phyloP scores from a whole-genome alignment of 2,797 vertebrate genomes.

The Macrochelys suwanniensis region DNA sequence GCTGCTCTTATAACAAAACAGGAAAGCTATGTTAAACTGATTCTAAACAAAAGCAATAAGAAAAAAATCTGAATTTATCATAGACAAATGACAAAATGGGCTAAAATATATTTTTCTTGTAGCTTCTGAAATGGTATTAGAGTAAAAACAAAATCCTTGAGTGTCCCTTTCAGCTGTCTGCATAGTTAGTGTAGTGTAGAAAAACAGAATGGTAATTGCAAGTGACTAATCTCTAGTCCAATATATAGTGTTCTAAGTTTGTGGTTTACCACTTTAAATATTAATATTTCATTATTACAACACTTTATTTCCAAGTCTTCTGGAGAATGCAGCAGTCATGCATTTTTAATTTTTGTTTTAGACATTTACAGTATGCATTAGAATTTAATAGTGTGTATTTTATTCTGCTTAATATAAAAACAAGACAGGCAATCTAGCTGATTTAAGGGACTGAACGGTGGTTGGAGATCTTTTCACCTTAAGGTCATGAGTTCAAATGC shows the following conservation, averaged over 20 bases:
- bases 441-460: neutral
- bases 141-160: neutral
- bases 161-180: neutral
- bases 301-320: constrained; percentile 34
- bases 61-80: neutral
- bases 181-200: neutral
- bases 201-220: neutral
- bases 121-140: neutral
- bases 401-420: neutral
- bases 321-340: constrained; percentile 13
- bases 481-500: accelerated
- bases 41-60: neutral
- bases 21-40: neutral
- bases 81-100: neutral
- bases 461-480: neutral
- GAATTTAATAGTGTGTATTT: accelerated
- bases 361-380: accelerated
- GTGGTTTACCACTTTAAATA: constrained; percentile 49
- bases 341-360: constrained; percentile 52
- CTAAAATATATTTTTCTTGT: neutral
- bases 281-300: constrained; percentile 70
- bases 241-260: neutral
- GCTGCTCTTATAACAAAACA: neutral
- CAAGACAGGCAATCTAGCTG: neutral
- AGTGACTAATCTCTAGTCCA: neutral